Base-by-base conservation (phyloP, 2,888 invertebrate genomes). In the Choristoneura rosaceana region DNA sequence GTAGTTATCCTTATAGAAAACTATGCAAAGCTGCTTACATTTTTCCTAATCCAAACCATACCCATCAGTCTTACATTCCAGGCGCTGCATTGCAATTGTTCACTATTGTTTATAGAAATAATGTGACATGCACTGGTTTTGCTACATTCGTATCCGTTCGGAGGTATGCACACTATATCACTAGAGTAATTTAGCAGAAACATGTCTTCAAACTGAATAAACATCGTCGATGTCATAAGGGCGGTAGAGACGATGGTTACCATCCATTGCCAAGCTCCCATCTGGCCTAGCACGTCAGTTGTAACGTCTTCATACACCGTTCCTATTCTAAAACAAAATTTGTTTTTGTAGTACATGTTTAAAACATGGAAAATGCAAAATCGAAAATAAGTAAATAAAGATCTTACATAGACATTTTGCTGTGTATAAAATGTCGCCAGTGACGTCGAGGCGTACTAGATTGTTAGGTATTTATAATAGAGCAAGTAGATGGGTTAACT, bases 241-340 rank as follows among this genome's bases (percentile, higher is more conserved):
- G 83, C 74, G 0, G 88, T 83, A n/a, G 88, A 84, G 0, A 89
- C 74, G 4, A 90, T 77, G 10, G 92, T 91, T 8, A 92, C 87
- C 52, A 92, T 77, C 89, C 91, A 92, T 79, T 93, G 93, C 93
- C 93, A 93, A 1, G 83, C 75, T 0, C 93, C 93, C 25, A 93
- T 92, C 58, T 82, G 83, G 8, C 93, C 93, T 34, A 92, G 76
- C 7, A 92, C 89, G 64, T 93, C 91, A 0, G 91, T 87, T 14
- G 91, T 92, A n/a, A 93, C 90, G 78, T 93, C 93, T 81, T 93
- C 93, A 74, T 91, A 83, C 38, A 92, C 83, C 2, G 92, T 90
- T 50, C 93, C 93, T 70, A 93, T 91, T 78, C 93, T 93, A 80
- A 38, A 88, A 91, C 43, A 43, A 3, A 12, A 43, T 43, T 10